Evolutionary conservation across 1,140 invertebrate species (phyloP), one percentile per base, ranked within the genome.

Genomic region (Drosophila obscura): DNA sequence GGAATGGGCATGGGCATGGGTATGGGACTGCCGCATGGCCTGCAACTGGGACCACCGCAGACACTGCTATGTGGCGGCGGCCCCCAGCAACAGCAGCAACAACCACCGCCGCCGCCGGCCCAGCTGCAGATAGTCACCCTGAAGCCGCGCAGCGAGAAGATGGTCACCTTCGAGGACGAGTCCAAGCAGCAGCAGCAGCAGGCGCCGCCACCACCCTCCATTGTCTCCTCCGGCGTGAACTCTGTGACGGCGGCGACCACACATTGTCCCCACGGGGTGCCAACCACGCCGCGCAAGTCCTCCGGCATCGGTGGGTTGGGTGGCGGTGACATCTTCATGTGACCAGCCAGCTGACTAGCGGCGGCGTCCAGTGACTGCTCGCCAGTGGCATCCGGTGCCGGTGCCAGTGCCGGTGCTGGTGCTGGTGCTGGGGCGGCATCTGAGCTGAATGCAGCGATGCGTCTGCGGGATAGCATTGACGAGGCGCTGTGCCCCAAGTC

Each of bases 101-200:
- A 24, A 53, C 62, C 80, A 71, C 62, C 68, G 72, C 75, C 88
- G 63, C 67, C 92, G 81, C 64, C 62, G 4, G 82, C 82, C 44
- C 85, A 65, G 67, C 83, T 60, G 87, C 74, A 89, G 11, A 85
- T 92, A 31, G 91, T 87, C 11, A 83, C 92, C 2, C 89, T 92
- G 41, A 93, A 93, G 41, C 93, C 93, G 41, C 93, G 95, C 45
- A 87, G 82, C 41, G 96, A 96, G 85, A 96, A 96, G 92, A 96
- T 96, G 94, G 96, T 96, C 13, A 96, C 96, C 1, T 96, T 96
- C 76, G 95, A 96, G 78, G 96, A 96, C 78, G 95, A 96, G 73
- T 93, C 93, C 45, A 87, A 92, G 58, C 55, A 57, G 45, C 58
- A 52, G 46, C 31, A 35, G 31, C 31, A 39, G 26, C 35, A 13